Evolutionary conservation across 2,797 vertebrate species (phyloP), one percentile per base, ranked within the genome.

Genomic region (Anableps anableps): DNA sequence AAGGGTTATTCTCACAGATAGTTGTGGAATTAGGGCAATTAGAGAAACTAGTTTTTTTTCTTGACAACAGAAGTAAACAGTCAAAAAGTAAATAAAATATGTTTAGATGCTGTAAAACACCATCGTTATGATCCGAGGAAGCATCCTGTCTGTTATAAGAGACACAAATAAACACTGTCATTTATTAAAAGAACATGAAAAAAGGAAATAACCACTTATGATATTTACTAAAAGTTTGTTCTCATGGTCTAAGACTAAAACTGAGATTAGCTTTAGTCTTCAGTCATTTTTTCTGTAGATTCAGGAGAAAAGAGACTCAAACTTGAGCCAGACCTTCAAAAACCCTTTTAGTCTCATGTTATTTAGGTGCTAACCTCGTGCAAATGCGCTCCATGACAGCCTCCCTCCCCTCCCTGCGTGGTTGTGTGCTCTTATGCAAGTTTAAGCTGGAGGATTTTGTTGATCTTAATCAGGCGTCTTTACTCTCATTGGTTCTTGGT

Each of bases 391-490:
- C 38, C 0, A 62, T 47, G 5, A 23, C 80, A 68, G 82, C 73
- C 75, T 79, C 76, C 82, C 78, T 6, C 68, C 76, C 81, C 78
- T 83, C 77, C 1, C 64, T 2, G 47, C 55, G 77, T 38, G 82
- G 13, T 19, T 75, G 41, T 41, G 74, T 11, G 72, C 73, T 41
- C 43, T 41, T 50, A 50, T 47, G 64, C 19, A 26, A 51, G 8
- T 79, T 86, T 87, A 81, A 89, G 86, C 83, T 77, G 80, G 31
- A 80, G 88, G 85, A 83, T 84, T 91, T 43, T 17, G 79, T 72
- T 77, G 85, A 80, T 89, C 88, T 85, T 84, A 70, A 82, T 91
- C 88, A 86, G 83, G 79, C 6, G 29, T 78, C 88, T 84, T 83
- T 74, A 86, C 89, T 86, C 84, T 89, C 88, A 87, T 88, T 86